These are phyloP conservation scores for Leptodactylus fallax DNA, from an alignment of 2,797 vertebrate species.

Conservation along the genomic window DNA sequence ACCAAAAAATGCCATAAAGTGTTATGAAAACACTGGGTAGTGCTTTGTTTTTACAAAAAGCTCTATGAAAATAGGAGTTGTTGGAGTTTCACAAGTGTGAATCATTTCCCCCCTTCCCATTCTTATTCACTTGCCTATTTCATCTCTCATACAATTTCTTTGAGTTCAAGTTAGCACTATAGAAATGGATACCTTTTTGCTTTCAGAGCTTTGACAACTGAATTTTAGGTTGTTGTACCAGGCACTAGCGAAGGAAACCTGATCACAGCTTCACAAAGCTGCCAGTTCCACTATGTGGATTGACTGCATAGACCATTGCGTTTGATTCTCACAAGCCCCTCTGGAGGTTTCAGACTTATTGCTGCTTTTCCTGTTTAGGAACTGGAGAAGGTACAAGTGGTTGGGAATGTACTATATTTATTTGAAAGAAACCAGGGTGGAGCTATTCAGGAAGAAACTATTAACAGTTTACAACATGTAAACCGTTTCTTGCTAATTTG, in stretches of 20 bases:
- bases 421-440: constrained; percentile 45
- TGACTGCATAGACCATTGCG: constrained; percentile 49
- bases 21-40: too few relatives aligned
- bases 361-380: constrained; percentile 59
- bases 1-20: too few relatives aligned
- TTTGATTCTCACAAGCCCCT: constrained; percentile 51
- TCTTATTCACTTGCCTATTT: background rate
- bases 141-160: too few relatives aligned
- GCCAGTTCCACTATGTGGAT: constrained; percentile 9
- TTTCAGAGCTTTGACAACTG: background rate
- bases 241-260: background rate
- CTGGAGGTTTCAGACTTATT: constrained; percentile 35
- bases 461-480: constrained; percentile 23
- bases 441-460: constrained; percentile 40
- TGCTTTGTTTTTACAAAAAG: too few relatives aligned
- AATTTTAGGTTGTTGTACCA: background rate
- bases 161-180: too few relatives aligned
- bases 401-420: constrained; percentile 43
- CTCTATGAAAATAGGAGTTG: too few relatives aligned
- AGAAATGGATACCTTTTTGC: too few relatives aligned
- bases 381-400: constrained; percentile 42
- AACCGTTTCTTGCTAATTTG: background rate
- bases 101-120: background rate
- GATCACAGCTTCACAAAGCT: constrained; percentile 13
- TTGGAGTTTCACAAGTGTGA: background rate